These are phyloP conservation scores for Austrofundulus limnaeus DNA, from an alignment of 2,113 vertebrate genomes.

Conservation along the genomic window DNA sequence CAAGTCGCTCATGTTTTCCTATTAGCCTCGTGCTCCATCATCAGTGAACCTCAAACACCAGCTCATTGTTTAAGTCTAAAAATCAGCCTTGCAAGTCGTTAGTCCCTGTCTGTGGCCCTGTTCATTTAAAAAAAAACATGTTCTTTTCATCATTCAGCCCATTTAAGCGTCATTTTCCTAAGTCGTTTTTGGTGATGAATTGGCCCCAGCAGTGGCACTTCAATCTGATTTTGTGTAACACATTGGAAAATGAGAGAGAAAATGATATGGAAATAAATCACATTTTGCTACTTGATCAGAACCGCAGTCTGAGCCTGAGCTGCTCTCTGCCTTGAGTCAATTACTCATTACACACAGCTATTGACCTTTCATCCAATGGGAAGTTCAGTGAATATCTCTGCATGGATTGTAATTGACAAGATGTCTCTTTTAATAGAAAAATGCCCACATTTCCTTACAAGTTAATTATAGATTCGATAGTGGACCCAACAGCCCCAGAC, in stretches of 20 bases:
- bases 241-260: slow-evolving; percentile 72
- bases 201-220: slow-evolving; percentile 74
- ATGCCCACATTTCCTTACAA: slow-evolving; percentile 78
- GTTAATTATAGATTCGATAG: slow-evolving; percentile 82
- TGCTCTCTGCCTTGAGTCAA: slow-evolving; percentile 79
- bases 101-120: slow-evolving; percentile 63
- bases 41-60: slow-evolving; percentile 50
- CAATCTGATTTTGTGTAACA: slow-evolving; percentile 76
- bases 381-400: slow-evolving; percentile 81
- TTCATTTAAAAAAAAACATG: slow-evolving; percentile 72
- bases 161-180: slow-evolving; percentile 77
- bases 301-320: slow-evolving; percentile 69
- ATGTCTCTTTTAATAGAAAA: slow-evolving; percentile 85
- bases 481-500: slow-evolving; percentile 63
- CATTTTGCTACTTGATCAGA: slow-evolving; percentile 79
- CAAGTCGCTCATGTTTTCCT: slow-evolving; percentile 31
- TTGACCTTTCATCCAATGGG: slow-evolving; percentile 84
- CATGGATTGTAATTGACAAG: slow-evolving; percentile 84
- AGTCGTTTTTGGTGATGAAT: slow-evolving; percentile 74
- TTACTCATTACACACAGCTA: slow-evolving; percentile 83
- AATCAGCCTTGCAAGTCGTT: slow-evolving; percentile 64
- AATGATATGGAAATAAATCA: slow-evolving; percentile 83
- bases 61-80: slow-evolving; percentile 57
- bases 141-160: slow-evolving; percentile 75
- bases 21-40: slow-evolving; percentile 39